Percentiles rank a stretch among this genome's conserved stretches.
Conservation (phyloP, 2,113 vertebrate species). For the Nothobranchius kuhntae region DNA sequence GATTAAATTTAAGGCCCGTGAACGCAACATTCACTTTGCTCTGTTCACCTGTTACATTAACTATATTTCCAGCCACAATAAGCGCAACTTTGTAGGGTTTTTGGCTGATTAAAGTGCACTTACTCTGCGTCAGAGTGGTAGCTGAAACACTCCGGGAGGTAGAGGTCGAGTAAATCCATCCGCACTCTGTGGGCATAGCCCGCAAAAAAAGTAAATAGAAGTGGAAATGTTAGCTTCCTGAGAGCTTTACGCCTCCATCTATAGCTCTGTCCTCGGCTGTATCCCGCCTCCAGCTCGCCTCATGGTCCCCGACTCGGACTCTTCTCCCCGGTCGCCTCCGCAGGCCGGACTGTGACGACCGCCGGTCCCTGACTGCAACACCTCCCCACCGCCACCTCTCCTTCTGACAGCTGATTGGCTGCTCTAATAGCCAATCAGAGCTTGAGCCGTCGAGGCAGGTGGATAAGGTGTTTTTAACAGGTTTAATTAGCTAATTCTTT, state of each 20-base stretch:
- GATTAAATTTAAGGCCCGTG: neutral
- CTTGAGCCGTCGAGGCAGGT: conserved; percentile 41
- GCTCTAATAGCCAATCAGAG: conserved; percentile 58
- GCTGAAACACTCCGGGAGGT: conserved; percentile 77
- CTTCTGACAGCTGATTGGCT: conserved; percentile 56
- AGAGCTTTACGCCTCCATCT: conserved; percentile 46
- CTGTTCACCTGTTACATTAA: neutral
- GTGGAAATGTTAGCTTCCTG: conserved; percentile 9
- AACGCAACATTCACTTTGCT: neutral
- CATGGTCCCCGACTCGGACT: conserved; percentile 44
- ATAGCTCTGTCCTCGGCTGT: conserved; percentile 27
- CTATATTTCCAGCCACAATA: neutral
- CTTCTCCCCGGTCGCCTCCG: conserved; percentile 47
- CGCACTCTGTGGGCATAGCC: conserved; percentile 66
- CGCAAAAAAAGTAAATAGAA: conserved; percentile 15
- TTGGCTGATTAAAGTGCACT: conserved; percentile 45
- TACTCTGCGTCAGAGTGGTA: conserved; percentile 74
- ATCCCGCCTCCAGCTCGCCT: conserved; percentile 28
- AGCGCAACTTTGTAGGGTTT: neutral
- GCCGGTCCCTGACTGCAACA: conserved; percentile 30
- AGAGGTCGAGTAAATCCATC: conserved; percentile 78
- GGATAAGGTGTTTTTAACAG: conserved; percentile 19
- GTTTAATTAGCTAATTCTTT: too few relatives aligned
- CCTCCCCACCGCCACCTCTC: conserved; percentile 44
- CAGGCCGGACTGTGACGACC: conserved; percentile 60